phyloP scores from a whole-genome alignment of 2,797 vertebrate genomes.

The Lemur catta region DNA sequence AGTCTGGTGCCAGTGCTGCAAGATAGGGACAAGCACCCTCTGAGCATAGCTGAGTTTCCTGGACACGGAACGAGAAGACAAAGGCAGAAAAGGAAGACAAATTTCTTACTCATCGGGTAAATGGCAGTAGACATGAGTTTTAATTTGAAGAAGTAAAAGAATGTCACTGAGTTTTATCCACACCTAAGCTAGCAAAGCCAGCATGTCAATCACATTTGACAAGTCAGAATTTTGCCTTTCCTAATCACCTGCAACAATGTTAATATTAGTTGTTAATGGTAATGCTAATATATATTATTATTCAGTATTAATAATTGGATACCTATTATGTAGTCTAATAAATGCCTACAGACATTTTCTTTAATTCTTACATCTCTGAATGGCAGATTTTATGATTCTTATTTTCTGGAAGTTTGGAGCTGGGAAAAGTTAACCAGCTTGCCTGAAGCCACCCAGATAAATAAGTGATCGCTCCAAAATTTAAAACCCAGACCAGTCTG shows the following conservation, averaged over 20 bases:
- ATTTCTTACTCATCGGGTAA: rapidly evolving
- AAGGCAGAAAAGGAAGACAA: background rate
- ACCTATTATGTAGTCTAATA: background rate
- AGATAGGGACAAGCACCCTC: background rate
- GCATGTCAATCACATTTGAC: background rate
- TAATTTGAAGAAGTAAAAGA: background rate
- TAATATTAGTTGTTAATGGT: background rate
- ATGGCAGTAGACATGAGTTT: background rate
- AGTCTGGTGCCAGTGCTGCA: background rate
- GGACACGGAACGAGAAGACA: background rate
- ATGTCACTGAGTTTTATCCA: background rate
- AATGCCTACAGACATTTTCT: background rate
- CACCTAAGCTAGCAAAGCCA: background rate
- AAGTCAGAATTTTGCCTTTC: background rate
- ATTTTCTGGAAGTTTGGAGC: background rate
- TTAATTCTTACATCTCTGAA: background rate
- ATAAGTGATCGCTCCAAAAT: background rate
- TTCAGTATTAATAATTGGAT: background rate
- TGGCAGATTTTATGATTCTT: background rate
- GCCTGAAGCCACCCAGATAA: background rate
- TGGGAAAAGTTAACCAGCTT: background rate
- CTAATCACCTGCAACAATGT: background rate
- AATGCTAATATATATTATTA: background rate
- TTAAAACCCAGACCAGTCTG: background rate
- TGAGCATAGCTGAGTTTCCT: background rate